Conservation (phyloP, 2,113 vertebrate species). For the Pangasianodon gigas region DNA sequence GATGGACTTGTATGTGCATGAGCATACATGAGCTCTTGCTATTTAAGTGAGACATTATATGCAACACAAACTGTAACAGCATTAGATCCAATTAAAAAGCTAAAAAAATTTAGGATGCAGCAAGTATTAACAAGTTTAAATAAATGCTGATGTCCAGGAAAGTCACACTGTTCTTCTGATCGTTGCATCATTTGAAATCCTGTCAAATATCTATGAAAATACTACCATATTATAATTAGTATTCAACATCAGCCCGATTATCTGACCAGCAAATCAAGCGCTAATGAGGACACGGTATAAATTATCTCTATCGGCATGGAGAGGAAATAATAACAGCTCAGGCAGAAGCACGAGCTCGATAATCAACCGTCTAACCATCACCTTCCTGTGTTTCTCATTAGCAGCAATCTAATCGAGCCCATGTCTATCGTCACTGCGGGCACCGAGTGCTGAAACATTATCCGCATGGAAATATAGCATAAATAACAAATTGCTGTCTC, state of each 20-base stretch:
- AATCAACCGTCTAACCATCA: constrained; percentile 20
- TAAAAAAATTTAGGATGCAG: background rate
- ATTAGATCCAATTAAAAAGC: background rate
- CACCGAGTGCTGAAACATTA: constrained; percentile 6
- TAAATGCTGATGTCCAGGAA: background rate
- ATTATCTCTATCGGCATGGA: background rate
- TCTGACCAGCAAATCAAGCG: constrained; percentile 1
- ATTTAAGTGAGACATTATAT: background rate
- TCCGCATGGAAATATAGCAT: constrained; percentile 22
- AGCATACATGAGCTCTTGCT: background rate
- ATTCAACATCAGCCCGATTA: background rate
- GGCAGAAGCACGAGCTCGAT: background rate
- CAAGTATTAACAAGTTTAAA: background rate
- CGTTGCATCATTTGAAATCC: background rate
- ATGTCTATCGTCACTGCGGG: background rate
- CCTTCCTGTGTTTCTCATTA: constrained; percentile 17
- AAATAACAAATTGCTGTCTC: constrained; percentile 34
- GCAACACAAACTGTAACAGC: background rate
- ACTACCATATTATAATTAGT: background rate
- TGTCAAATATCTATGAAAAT: background rate
- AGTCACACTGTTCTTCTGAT: background rate
- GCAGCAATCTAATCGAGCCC: constrained; percentile 10
- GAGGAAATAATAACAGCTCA: constrained; percentile 10
- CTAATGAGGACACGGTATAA: constrained; percentile 40
- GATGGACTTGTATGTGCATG: background rate